Evolutionary conservation across 2,113 vertebrate genomes (phyloP).

Genomic region (Pelusios castaneus): DNA sequence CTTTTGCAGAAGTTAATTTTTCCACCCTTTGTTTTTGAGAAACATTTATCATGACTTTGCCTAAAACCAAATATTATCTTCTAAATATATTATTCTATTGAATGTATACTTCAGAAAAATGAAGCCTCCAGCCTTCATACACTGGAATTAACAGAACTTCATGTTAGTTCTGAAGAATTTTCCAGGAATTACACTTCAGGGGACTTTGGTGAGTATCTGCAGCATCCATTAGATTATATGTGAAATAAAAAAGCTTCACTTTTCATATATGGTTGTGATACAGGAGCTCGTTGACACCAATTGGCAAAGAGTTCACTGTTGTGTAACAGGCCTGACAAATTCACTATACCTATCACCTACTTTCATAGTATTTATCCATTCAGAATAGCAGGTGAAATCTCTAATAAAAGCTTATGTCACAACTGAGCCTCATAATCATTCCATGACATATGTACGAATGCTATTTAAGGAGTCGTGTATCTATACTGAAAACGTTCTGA

Average conservation of each 20-base stretch:
- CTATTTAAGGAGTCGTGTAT: neutral
- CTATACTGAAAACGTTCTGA: neutral
- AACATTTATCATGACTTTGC: neutral
- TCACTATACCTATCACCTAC: neutral
- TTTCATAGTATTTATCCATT: neutral
- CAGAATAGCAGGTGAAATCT: neutral
- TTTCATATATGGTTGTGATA: neutral
- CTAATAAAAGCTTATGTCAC: neutral
- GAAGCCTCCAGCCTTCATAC: neutral
- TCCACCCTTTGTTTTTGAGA: neutral
- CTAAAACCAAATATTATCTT: neutral
- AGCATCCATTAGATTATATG: neutral
- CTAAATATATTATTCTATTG: neutral
- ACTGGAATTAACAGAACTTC: neutral
- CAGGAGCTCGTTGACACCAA: neutral
- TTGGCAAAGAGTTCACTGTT: neutral
- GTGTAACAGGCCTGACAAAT: neutral
- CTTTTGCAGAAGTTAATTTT: neutral
- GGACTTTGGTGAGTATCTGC: neutral
- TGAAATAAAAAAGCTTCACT: neutral
- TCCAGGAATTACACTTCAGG: neutral
- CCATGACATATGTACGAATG: neutral
- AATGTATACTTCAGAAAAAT: neutral
- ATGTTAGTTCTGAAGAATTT: neutral
- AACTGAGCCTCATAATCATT: neutral